Conservation (phyloP, 2,113 vertebrate species). For the Phyllostomus discolor region DNA sequence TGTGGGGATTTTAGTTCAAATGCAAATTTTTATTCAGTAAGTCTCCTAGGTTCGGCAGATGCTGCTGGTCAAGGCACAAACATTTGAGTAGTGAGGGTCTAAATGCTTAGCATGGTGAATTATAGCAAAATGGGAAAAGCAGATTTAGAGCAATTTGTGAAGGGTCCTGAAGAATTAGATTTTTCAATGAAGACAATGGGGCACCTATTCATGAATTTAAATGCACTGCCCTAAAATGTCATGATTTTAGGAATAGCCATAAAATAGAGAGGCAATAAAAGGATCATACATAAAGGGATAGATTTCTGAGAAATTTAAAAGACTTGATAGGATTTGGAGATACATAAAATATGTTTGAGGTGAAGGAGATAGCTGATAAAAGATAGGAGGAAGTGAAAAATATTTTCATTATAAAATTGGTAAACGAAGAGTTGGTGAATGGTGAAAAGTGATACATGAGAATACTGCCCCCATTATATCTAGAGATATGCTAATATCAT, state of each 20-base stretch:
- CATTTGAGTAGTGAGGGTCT: background rate
- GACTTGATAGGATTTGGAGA: conserved; percentile 21
- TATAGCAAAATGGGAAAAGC: background rate
- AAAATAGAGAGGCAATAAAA: background rate
- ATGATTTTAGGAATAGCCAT: background rate
- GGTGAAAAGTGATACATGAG: background rate
- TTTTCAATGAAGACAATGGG: background rate
- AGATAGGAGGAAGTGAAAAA: background rate
- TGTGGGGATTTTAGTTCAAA: background rate
- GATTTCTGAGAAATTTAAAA: conserved; percentile 16
- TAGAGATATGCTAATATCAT: background rate
- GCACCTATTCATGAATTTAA: background rate
- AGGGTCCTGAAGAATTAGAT: background rate
- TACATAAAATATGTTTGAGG: background rate
- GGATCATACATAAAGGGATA: background rate
- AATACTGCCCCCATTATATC: background rate
- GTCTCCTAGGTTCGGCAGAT: background rate
- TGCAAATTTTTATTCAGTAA: background rate
- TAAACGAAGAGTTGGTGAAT: background rate
- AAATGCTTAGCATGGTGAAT: background rate
- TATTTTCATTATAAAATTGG: background rate
- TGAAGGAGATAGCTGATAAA: background rate
- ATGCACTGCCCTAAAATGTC: background rate
- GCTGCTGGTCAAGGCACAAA: too few relatives aligned
- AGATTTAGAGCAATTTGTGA: background rate